Evolutionary conservation across 2,797 vertebrate species (phyloP).

Genomic region (Pogoniulus pusillus): DNA sequence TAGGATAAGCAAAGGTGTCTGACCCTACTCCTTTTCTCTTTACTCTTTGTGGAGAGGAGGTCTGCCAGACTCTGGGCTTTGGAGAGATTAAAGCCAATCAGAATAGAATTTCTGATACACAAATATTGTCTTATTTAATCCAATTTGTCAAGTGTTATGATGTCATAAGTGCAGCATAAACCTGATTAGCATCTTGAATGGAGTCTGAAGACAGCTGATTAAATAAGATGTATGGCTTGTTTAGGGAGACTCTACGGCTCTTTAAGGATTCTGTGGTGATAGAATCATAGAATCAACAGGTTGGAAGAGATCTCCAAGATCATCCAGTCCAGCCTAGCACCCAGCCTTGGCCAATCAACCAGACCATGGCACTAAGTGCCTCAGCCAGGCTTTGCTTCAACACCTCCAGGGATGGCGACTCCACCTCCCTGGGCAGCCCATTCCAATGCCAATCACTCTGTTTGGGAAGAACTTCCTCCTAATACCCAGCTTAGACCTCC

Average conservation of each 20-base stretch:
- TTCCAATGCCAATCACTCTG: too few species aligned
- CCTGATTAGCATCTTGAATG: neutral
- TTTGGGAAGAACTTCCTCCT: too few species aligned
- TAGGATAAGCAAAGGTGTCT: neutral
- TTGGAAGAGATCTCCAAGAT: too few species aligned
- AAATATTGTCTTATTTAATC: conserved; percentile 22
- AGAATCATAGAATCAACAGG: too few species aligned
- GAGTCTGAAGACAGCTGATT: conserved; percentile 18
- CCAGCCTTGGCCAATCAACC: too few species aligned
- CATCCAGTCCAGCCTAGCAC: too few species aligned
- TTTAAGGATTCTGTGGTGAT: neutral
- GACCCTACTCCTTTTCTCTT: neutral
- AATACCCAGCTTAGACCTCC: too few species aligned
- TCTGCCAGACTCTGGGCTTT: neutral
- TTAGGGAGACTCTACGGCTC: neutral
- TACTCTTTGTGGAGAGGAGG: neutral
- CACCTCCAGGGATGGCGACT: too few species aligned
- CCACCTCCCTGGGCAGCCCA: too few species aligned
- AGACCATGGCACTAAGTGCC: too few species aligned
- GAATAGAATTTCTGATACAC: conserved; percentile 7
- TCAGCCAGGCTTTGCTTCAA: too few species aligned
- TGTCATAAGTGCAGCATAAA: conserved; percentile 24
- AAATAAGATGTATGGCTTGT: neutral
- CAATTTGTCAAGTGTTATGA: conserved; percentile 1
- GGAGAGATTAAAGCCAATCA: conserved; percentile 1